Evolutionary conservation across 2,888 invertebrate genomes (phyloP).

Genomic region (Cantharis nigra): DNA sequence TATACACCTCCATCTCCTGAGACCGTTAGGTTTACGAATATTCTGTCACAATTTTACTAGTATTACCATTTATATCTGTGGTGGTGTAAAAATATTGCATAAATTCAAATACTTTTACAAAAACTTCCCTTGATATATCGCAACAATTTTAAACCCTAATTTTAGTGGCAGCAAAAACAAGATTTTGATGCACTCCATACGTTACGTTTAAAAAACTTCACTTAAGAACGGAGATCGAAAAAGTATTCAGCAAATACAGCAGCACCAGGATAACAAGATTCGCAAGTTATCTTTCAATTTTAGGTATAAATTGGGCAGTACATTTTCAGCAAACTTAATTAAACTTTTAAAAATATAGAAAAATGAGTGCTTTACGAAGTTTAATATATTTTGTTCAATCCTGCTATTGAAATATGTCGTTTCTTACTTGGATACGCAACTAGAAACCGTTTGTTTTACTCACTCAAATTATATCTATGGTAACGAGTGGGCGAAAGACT

Average conservation of each 20-base stretch:
- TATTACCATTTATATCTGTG: neutral
- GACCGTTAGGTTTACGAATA: neutral
- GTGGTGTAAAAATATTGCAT: neutral
- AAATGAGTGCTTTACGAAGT: neutral
- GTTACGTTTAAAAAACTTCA: neutral
- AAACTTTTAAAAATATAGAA: neutral
- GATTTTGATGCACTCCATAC: neutral
- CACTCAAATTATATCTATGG: no score
- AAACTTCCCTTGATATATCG: neutral
- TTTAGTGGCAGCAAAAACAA: neutral
- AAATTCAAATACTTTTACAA: neutral
- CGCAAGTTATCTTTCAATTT: neutral
- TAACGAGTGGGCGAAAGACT: no score
- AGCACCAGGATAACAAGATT: neutral
- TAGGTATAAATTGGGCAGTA: neutral
- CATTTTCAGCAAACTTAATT: neutral
- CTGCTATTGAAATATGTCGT: no score
- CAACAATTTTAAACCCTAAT: neutral
- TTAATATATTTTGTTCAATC: no score
- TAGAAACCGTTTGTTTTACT: no score
- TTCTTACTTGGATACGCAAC: no score
- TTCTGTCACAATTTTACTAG: neutral
- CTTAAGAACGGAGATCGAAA: neutral
- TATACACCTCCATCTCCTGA: constrained; percentile 3
- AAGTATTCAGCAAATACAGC: neutral